These are phyloP conservation scores for Rattus norvegicus DNA, from an alignment of 2,113 vertebrate genomes.

Conservation along the genomic window GRCr8 NC_086037.1:31698501-31699000, in stretches of 20 bases:
- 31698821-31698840: conserved; percentile 58
- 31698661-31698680: conserved; percentile 90
- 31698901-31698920: conserved; percentile 44
- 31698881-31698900: conserved; percentile 20
- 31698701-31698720: conserved; percentile 87
- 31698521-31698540: conserved; percentile 96
- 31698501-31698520: conserved; percentile 95
- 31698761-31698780: conserved; percentile 44
- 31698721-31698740: conserved; percentile 84
- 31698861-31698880: conserved; percentile 60
- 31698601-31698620: conserved; percentile 96
- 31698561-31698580: conserved; percentile 99
- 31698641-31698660: conserved; percentile 99
- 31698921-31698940: background rate
- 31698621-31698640: conserved; percentile 99
- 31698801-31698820: background rate
- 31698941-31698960: background rate
- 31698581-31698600: conserved; percentile 99
- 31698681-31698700: conserved; percentile 85
- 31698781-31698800: conserved; percentile 57
- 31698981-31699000: background rate
- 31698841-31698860: background rate
- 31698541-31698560: conserved; percentile 95
- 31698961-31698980: background rate
- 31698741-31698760: conserved; percentile 74